Conservation (phyloP, 2,797 vertebrate genomes). For the Threskiornis aethiopicus region DNA sequence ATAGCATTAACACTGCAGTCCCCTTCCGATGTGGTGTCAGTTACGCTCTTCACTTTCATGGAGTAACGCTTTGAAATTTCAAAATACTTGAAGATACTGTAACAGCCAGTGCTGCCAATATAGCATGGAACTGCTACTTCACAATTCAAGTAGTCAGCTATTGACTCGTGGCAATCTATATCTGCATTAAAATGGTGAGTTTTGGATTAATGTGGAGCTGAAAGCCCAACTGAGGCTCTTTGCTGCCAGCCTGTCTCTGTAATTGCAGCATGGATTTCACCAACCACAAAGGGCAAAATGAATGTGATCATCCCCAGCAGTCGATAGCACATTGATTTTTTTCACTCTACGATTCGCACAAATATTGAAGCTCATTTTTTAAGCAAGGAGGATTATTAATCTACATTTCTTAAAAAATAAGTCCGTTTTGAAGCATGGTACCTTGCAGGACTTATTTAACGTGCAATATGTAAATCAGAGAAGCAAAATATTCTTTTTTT, state of each 20-base stretch:
- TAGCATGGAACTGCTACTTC: constrained; percentile 71
- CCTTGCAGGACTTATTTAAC: constrained; percentile 49
- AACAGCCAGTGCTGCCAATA: constrained; percentile 72
- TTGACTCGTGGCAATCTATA: constrained; percentile 84
- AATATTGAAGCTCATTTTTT: constrained; percentile 80
- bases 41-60: constrained; percentile 47
- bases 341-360: constrained; percentile 78
- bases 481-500: neutral
- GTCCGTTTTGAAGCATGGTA: constrained; percentile 42
- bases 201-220: constrained; percentile 84
- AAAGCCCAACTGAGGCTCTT: constrained; percentile 82
- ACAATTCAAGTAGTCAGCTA: constrained; percentile 83
- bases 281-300: constrained; percentile 86
- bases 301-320: constrained; percentile 81
- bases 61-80: constrained; percentile 73
- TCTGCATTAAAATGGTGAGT: constrained; percentile 84
- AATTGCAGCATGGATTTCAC: constrained; percentile 86
- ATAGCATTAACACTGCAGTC: constrained; percentile 12
- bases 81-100: constrained; percentile 71
- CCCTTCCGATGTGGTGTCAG: constrained; percentile 31
- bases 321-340: constrained; percentile 83
- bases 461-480: constrained; percentile 46
- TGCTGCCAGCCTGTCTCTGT: constrained; percentile 83
- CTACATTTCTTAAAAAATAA: constrained; percentile 74
- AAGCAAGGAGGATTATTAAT: constrained; percentile 78